Base-by-base conservation (phyloP, 2,113 vertebrate genomes). In the Hirundichthys speculiger region DNA sequence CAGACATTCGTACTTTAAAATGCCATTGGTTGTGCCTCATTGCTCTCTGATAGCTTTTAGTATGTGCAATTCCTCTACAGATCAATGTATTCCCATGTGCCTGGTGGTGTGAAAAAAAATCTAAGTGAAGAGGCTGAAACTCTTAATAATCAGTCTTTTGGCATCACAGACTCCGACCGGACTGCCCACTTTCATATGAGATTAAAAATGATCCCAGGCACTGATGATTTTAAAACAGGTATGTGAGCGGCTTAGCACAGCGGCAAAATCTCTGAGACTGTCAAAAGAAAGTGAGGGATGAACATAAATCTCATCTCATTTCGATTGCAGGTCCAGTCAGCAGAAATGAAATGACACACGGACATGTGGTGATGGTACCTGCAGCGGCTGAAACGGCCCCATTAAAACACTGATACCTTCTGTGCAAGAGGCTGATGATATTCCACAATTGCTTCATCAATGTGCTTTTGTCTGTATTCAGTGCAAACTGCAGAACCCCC, bases 11-110 rank as follows among this genome's bases (percentile, higher is more conserved):
- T 64, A 39, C 39, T 50, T 43, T 73, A 72, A 74, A 77, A 51
- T 69, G 69, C 73, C 69, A 50, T 39, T 21, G 48, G 72, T 73
- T 73, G 70, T 48, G 87, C 69, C 71, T 88, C 88, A 88, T 86
- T 89, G 80, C 56, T 52, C 73, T 63, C 82, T 80, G 74, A 90
- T 79, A 67, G 77, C 63, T 66, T 69, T 59, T 49, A 24, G 47
- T 82, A 64, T 58, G 72, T 68, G 70, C 77, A 58, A 41, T 73
- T 73, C 56, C 57, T 64, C 61, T 47, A 65, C 63, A 83, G 82
- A 85, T 84, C 85, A 77, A 79, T 79, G 71, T 16, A 54, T 56
- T 73, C 58, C 63, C 51, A 25, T 75, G 63, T 49, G 75, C 14
- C 57, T 34, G 8, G 48, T 43, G 69, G 76, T 58, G 72, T 53